A percentile compares a stretch with the other conserved stretches of the same genome.
phyloP scores from a whole-genome alignment of 2,113 vertebrate species.

The Nanorana parkeri region DNA sequence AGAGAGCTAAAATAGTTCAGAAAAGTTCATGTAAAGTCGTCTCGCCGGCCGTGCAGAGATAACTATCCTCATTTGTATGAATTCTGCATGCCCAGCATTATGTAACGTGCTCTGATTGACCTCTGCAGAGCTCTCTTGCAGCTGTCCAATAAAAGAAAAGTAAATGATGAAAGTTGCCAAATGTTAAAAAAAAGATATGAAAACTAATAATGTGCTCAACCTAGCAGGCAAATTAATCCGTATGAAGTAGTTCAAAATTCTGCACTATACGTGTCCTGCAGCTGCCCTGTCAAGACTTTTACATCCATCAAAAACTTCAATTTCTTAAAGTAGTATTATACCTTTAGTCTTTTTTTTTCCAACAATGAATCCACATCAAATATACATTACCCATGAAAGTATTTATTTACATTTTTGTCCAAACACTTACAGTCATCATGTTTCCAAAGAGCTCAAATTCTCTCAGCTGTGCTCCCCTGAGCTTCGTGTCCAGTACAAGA shows the following conservation, averaged over 20 bases:
- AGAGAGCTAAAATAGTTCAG: slow-evolving; percentile 4
- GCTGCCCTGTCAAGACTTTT: no score
- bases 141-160: background rate
- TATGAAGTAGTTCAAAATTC: background rate
- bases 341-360: no score
- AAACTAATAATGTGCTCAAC: background rate
- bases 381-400: no score
- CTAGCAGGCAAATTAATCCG: background rate
- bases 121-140: background rate
- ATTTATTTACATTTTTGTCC: no score
- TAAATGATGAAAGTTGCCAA: slow-evolving; percentile 3
- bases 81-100: slow-evolving; percentile 20
- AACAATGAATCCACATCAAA: no score
- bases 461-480: no score
- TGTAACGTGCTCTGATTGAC: background rate
- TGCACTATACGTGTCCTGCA: background rate
- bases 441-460: no score
- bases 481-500: no score
- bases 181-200: background rate
- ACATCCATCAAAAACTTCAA: no score
- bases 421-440: no score
- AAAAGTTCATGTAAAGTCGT: background rate
- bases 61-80: slow-evolving; percentile 7
- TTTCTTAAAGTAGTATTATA: no score
- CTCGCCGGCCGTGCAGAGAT: slow-evolving; percentile 12